Base-by-base conservation (phyloP, 1,140 invertebrate species). In the Armadillidium nasatum region DNA sequence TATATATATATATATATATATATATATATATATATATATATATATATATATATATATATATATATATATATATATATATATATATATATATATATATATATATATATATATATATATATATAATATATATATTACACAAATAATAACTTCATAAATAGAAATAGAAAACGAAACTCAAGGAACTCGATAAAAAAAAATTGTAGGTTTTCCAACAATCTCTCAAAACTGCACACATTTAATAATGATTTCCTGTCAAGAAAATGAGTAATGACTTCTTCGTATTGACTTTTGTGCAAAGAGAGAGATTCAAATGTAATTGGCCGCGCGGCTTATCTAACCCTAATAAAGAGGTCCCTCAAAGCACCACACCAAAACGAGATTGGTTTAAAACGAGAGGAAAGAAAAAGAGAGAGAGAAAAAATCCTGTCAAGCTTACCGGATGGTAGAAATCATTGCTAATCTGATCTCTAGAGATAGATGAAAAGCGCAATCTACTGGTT, bases 31-130 rank as follows among this genome's bases (percentile, higher is more conserved):
- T n/a, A n/a, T n/a, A n/a, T n/a, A n/a, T n/a, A n/a, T 50, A 15
- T 50, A 15, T 50, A 15, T 50, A 15, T 50, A 10, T 50, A 15
- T 15, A 50, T 9, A 10, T 50, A 50, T 10, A 50, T 50, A 15
- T 50, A 15, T 50, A 15, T 50, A 50, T 50, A 50, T 50, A 50
- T 50, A 50, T 50, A 50, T 50, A 50, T 50, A 50, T 50, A 50
- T 50, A 50, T 50, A 50, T 50, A 50, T 50, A 50, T 50, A 50
- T 50, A 50, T 50, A 50, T 50, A 50, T 50, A 50, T 50, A 50
- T 50, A 50, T 50, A 50, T 50, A 50, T 50, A 50, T 50, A 50
- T 50, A 50, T 50, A 50, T 50, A 50, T 50, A 50, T 50, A 50
- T 50, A 50, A 15, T 15, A 50, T 50, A 9, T 50, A 9, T 10